Conservation (phyloP, 2,113 vertebrate species). For the Chloebia gouldiae region DNA sequence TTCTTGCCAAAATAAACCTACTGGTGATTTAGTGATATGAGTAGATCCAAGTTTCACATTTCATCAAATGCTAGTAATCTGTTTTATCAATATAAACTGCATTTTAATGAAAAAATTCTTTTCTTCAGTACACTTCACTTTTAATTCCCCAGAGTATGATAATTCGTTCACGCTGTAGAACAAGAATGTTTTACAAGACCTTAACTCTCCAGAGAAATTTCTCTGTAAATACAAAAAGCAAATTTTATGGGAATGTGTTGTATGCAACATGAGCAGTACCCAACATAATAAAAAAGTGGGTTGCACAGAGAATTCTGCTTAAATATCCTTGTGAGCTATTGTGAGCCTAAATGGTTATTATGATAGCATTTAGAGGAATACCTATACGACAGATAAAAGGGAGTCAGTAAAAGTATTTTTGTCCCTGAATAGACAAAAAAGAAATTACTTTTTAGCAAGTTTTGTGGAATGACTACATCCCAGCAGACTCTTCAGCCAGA, state of each 20-base stretch:
- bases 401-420: conserved; percentile 16
- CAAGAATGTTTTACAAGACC: conserved; percentile 84
- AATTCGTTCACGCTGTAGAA: conserved; percentile 81
- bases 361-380: conserved; percentile 45
- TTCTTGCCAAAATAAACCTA: conserved; percentile 80
- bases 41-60: conserved; percentile 82
- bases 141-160: conserved; percentile 79
- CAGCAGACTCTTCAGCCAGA: neutral
- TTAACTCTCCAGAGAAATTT: conserved; percentile 82
- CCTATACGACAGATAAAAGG: conserved; percentile 45
- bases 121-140: conserved; percentile 81
- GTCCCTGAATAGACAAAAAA: conserved; percentile 35
- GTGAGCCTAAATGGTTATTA: conserved; percentile 43
- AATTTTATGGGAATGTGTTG: conserved; percentile 76
- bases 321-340: conserved; percentile 48
- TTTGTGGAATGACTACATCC: neutral
- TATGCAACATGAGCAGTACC: conserved; percentile 70
- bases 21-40: conserved; percentile 73
- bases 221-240: conserved; percentile 79
- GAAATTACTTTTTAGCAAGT: conserved; percentile 28
- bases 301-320: conserved; percentile 56
- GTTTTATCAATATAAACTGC: conserved; percentile 84
- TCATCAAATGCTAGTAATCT: conserved; percentile 83
- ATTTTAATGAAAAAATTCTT: conserved; percentile 86
- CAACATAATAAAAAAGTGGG: conserved; percentile 68